Evolutionary conservation across 1,140 invertebrate genomes (phyloP), one percentile per base, ranked within the genome.

Genomic region (Leptestheria dahalacensis): DNA sequence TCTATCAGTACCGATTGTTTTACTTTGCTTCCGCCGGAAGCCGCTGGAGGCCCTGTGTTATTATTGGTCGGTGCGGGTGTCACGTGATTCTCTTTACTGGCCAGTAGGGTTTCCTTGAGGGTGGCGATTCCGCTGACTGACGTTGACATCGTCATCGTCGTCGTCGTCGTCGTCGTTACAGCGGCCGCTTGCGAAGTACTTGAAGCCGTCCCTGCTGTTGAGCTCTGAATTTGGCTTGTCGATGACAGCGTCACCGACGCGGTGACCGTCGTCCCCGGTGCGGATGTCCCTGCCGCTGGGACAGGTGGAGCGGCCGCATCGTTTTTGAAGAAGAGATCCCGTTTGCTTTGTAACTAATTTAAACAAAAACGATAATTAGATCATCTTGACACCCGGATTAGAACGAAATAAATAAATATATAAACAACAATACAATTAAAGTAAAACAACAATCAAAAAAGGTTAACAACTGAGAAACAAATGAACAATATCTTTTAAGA

Each of bases 321-420:
- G 66, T 71, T 74, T 71, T 85, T 86, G 73, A 86, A 86, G 72
- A 85, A 86, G 66, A 84, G 73, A 72, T 86, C 83, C 57, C 84
- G 78, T 73, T 85, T 86, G 70, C 78, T 79, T 73, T 84, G 83
- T 70, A 85, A 78, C 83, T 85, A 75, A n/a, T 23, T 77, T 78
- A 60, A 41, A 15, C 11, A 20, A 4, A 50, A 59, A 64, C 62
- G 68, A 68, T 65, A 64, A 61, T 59, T 26, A 56, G 64, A 18
- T 15, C 48, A 48, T 4, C 48, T 48, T n/a, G 1, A 48, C 48
- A 48, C 47, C n/a, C 4, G 1, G 21, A n/a, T 18, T 21, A 48
- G 21, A 47, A n/a, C 11, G 41, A 47, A 11, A n/a, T 15, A 3
- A 24, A 48, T 15, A 57, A 46, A 57, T 23, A 56, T 15, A 56